Evolutionary conservation across 2,888 invertebrate species (phyloP).

Genomic region (Xanthostigma xanthostigma): DNA sequence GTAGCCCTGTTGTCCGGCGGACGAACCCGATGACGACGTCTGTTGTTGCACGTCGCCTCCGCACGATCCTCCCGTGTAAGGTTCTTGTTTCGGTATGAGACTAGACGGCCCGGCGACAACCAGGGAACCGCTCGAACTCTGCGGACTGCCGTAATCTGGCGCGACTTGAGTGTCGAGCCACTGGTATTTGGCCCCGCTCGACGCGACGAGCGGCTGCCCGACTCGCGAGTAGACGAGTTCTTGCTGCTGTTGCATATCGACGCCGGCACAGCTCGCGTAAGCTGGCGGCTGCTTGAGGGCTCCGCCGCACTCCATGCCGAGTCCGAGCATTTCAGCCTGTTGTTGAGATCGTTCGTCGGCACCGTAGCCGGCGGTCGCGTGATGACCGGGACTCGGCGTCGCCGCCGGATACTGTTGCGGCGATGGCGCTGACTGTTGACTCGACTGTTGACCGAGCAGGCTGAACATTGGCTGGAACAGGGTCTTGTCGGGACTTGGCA

Average conservation of each 20-base stretch:
- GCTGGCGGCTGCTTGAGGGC: constrained; percentile 47
- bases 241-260: constrained; percentile 36
- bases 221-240: constrained; percentile 38
- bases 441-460: constrained; percentile 39
- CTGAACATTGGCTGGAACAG: constrained; percentile 48
- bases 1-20: constrained; percentile 30
- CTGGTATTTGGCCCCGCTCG: constrained; percentile 45
- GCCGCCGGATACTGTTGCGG: constrained; percentile 35
- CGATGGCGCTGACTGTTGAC: constrained; percentile 32
- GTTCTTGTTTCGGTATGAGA: constrained; percentile 59
- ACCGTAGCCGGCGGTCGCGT: constrained; percentile 31
- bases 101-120: constrained; percentile 42
- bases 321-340: constrained; percentile 41
- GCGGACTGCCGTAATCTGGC: constrained; percentile 33
- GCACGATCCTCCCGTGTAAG: constrained; percentile 27
- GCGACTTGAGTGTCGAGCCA: constrained; percentile 40
- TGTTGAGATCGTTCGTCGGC: constrained; percentile 51
- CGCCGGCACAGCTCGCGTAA: constrained; percentile 39
- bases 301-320: constrained; percentile 42
- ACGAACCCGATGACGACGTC: constrained; percentile 25
- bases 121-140: constrained; percentile 27
- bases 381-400: constrained; percentile 32
- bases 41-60: constrained; percentile 26
- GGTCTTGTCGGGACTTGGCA: constrained; percentile 51
- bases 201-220: constrained; percentile 31